Base-by-base conservation (phyloP, 1,140 invertebrate genomes). In the Seison nebaliae region DNA sequence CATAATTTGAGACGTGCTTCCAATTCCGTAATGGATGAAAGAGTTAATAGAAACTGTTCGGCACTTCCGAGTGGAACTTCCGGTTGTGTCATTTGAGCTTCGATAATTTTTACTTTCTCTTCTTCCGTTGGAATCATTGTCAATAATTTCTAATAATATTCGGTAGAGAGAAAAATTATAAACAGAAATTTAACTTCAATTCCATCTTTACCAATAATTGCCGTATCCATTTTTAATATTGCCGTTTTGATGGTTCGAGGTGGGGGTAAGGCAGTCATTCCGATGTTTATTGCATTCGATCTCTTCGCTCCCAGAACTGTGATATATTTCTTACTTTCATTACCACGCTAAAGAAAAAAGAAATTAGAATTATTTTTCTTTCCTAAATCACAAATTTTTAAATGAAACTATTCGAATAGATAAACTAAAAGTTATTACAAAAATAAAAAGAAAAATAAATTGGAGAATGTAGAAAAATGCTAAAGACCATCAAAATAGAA, bases 231-330 rank as follows among this genome's bases (percentile, higher is more conserved):
- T 65, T 96, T 96, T 45, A 96, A 62, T 47, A 98, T 96, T 32
- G 86, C 88, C 16, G 79, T 77, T 57, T 93, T 94, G 42, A 98
- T 98, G 3, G 83, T 80, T 21, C 61, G 51, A 2, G 84, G 77
- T 4, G 83, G 84, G 17, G 91, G 88, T 44, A 98, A 61, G 54
- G 93, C 93, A 7, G 86, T 98, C 71, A 98, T 79, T n/a, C 83
- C 83, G 49, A 98, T 98, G 55, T 96, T 98, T 46, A 98, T 96
- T 8, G 83, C 83, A 59, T 98, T 94, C 2, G 86, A 96, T 44
- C 91, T 65, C 54, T 98, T 98, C 16, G 81, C 72, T 58, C 93
- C 83, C 52, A 98, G 62, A 18, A 98, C 83, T 28, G 88, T 78
- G 37, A 93, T 72, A 58, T 84, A 77, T 57, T 84, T 91, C 54